Evolutionary conservation across 2,888 invertebrate species (phyloP), one percentile per base, ranked within the genome.

Genomic region (Sarcophaga subvicina): DNA sequence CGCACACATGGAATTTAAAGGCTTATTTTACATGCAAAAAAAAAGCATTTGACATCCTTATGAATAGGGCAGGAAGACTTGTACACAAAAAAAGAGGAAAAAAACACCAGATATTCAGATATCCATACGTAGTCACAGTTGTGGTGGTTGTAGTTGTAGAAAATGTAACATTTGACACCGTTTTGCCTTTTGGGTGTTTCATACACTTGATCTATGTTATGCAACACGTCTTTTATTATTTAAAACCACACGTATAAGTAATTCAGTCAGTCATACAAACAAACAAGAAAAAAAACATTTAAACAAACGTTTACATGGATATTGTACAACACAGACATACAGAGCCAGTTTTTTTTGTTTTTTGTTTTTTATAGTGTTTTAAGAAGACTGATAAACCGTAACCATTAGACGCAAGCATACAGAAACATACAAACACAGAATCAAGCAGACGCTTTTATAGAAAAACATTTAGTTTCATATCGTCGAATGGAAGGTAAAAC

Each of bases 171-270:
- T 83, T 25, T 86, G 86, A 77, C 80, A 83, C 73, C 17, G 54
- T 69, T 79, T 83, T 80, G 80, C 83, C 83, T 80, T 83, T 64
- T 83, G 80, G 83, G 83, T 83, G 76, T 86, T 73, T 63, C n/a
- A 86, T 80, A 73, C 80, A 86, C 86, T 83, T 86, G 86, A 86
- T 83, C 86, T 86, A 77, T 83, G 86, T 72, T 77, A 86, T 77
- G 86, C 80, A 86, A 83, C 86, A 86, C 69, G 63, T 83, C 86
- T 80, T 80, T 63, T 83, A 80, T 80, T 86, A 86, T 86, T 77
- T 86, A 72, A 80, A 85, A 71, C 84, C 84, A 80, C 80, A 85
- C 54, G 54, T 54, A 54, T 71, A 80, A 62, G 80, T 77, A 85
- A 72, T 80, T 77, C 76, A 77, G 22, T 63, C 62, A 59, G 27